A percentile compares a stretch with the other conserved stretches of the same genome.
These are phyloP conservation scores for Anguilla megastoma DNA, from an alignment of 2,797 vertebrate species.

Conservation along the genomic window DNA sequence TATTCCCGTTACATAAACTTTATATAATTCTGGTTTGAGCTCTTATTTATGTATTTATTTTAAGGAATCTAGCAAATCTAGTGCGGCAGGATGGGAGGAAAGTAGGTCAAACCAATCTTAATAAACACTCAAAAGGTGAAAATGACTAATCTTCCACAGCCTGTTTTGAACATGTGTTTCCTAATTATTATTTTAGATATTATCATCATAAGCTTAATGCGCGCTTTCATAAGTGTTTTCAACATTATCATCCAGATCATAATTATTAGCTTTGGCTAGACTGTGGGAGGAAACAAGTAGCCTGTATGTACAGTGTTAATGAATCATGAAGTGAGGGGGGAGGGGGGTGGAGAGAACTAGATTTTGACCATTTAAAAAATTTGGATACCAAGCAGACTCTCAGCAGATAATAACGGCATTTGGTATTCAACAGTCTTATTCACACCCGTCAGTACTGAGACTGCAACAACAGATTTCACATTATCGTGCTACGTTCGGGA, in stretches of 20 bases:
- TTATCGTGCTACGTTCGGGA: not conserved
- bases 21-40: not conserved
- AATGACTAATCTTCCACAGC: not conserved
- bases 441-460: not conserved
- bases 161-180: not conserved
- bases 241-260: not conserved
- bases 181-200: not conserved
- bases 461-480: not conserved
- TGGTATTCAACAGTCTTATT: not conserved
- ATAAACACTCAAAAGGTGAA: not conserved
- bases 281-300: not conserved
- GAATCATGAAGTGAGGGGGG: not conserved
- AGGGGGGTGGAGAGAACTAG: not conserved
- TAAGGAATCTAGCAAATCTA: not conserved
- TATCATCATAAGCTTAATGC: not conserved
- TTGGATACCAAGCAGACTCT: not conserved
- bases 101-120: not conserved
- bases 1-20: not conserved
- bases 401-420: not conserved
- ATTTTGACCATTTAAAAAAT: not conserved
- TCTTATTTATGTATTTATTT: not conserved
- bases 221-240: not conserved
- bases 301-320: not conserved
- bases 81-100: not conserved
- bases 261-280: not conserved